Base-by-base conservation (phyloP, 2,888 invertebrate species). In the Ditylenchus weischeri region DNA sequence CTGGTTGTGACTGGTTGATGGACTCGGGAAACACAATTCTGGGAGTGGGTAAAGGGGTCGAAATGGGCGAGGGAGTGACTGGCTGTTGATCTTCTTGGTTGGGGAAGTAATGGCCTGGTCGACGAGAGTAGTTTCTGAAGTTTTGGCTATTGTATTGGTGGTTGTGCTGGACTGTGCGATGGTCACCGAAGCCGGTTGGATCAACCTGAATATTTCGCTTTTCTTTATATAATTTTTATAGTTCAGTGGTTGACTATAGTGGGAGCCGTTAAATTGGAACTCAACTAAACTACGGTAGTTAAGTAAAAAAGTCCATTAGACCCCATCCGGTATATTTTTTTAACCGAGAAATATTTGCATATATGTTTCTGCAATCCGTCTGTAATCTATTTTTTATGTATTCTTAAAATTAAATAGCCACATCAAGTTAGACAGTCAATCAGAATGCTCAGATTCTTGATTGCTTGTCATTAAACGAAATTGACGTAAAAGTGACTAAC, bases 1-100 rank as follows among this genome's bases (percentile, higher is more conserved):
- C 72, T 7, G 72, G 71, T 49, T 70, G n/a, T n/a, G 65, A 35
- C 11, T 50, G 62, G 29, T 71, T 73, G 21, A 21, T 4, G 7
- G 29, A 10, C 18, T 68, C 57, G 0, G 79, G 79, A 58, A 65
- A 78, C 7, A 79, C 69, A 15, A 79, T 50, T 43, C 64, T 62
- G 6, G 78, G 77, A 13, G 11, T 49, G 15, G 23, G 43, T n/a
- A 54, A 29, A 18, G 57, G 38, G 13, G 51, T 21, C 0, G 67
- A 66, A 15, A 43, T 43, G 10, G 54, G 54, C 10, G n/a, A 23
- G 10, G n/a, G 21, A 11, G 51, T 54, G 23, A 54, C 21, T 54
- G 54, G n/a, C 38, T 51, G 38, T n/a, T 47, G 36, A 7, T 19
- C 21, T 23, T 54, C 54, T 23, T 23, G 29, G 54, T 54, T 54